A percentile compares a stretch with the other conserved stretches of the same genome.
Evolutionary conservation across 2,113 vertebrate genomes (phyloP).

Genomic region (Dolichotis patagonum): DNA sequence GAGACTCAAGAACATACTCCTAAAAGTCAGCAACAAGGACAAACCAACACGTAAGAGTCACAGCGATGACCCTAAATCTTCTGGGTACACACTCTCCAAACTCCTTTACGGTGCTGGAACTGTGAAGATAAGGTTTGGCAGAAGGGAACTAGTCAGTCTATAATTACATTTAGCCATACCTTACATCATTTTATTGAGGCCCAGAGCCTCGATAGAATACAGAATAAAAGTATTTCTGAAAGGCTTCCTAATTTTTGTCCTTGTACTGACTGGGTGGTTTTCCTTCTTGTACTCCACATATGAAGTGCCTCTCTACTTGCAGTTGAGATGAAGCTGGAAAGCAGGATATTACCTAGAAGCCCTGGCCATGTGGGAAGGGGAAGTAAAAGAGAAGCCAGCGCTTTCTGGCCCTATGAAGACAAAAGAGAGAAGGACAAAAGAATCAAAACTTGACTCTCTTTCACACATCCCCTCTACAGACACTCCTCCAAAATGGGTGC

Average conservation of each 20-base stretch:
- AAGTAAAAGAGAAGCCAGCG: not conserved
- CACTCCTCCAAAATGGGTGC: not conserved
- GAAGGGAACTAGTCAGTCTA: not conserved
- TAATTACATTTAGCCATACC: not conserved
- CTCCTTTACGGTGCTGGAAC: not conserved
- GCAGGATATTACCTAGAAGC: not conserved
- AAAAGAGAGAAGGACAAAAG: not conserved
- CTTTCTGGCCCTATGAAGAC: not conserved
- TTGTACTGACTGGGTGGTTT: not conserved
- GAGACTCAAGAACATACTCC: not conserved
- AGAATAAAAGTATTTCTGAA: slow-evolving; percentile 19
- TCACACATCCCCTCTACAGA: not conserved
- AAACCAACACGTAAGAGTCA: not conserved
- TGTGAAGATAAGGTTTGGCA: not conserved
- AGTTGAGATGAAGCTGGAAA: not conserved
- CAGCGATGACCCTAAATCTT: not conserved
- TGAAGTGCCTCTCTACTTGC: not conserved
- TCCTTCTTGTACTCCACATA: not conserved
- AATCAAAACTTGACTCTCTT: not conserved
- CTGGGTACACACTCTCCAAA: not conserved
- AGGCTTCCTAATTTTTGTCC: not conserved
- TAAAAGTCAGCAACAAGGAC: not conserved
- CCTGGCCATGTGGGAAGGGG: not conserved
- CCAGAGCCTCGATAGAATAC: not conserved
- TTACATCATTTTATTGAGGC: not conserved